These are phyloP conservation scores for Lithophane socia DNA, from an alignment of 2,888 invertebrate genomes.

Conservation along the genomic window DNA sequence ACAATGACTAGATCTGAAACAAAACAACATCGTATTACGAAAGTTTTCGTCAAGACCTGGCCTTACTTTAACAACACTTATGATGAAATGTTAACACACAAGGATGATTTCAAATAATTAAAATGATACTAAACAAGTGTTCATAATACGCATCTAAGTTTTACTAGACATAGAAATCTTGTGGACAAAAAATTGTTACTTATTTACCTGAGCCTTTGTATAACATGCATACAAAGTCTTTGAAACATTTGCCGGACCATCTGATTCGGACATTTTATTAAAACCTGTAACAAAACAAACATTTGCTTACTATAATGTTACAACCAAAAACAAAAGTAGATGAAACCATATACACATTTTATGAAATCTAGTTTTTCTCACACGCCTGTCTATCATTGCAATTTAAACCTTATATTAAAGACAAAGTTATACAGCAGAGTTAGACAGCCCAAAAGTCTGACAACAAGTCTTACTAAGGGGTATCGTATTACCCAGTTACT, in stretches of 20 bases:
- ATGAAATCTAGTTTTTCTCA: too few relatives aligned
- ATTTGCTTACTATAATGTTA: not conserved
- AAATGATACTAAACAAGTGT: not conserved
- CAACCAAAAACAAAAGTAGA: too few relatives aligned
- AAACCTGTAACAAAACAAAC: conserved; percentile 90
- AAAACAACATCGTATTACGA: conserved; percentile 11
- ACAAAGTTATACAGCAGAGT: too few relatives aligned
- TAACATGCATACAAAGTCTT: conserved; percentile 98
- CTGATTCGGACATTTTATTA: conserved; percentile 98
- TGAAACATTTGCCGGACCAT: conserved; percentile 99
- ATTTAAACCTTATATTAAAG: not conserved
- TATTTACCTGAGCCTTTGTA: conserved; percentile 94
- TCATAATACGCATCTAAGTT: not conserved
- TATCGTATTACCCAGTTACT: too few relatives aligned
- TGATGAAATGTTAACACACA: not conserved
- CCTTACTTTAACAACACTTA: not conserved
- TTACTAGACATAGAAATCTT: not conserved
- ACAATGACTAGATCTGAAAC: conserved; percentile 91
- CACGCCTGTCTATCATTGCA: not conserved
- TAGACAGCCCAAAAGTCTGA: too few relatives aligned
- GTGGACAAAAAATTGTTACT: not conserved
- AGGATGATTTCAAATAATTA: not conserved
- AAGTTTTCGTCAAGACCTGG: not conserved
- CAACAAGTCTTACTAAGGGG: too few relatives aligned
- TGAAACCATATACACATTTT: too few relatives aligned